Evolutionary conservation across 2,113 vertebrate species (phyloP).

Genomic region (Brachirus orientalis): DNA sequence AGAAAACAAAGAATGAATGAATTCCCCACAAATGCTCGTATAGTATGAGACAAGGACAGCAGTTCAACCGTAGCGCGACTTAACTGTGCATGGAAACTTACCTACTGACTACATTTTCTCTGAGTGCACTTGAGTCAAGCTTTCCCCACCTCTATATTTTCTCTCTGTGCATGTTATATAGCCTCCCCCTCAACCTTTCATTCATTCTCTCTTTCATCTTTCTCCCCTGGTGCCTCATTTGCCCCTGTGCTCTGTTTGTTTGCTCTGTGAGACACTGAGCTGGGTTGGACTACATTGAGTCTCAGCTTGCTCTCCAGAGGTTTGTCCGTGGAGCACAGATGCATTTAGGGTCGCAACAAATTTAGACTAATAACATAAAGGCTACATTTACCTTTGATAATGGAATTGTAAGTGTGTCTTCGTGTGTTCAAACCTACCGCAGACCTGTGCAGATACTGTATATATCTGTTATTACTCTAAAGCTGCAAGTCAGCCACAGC

Average conservation of each 20-base stretch:
- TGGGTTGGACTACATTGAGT: slow-evolving; percentile 53
- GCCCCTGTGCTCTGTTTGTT: slow-evolving; percentile 36
- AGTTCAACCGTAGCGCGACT: no score
- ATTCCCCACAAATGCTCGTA: no score
- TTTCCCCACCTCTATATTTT: no score
- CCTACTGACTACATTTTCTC: no score
- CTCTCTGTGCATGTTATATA: neutral
- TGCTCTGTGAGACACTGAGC: slow-evolving; percentile 77
- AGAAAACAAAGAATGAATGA: no score
- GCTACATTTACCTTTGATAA: slow-evolving; percentile 1
- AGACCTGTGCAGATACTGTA: neutral
- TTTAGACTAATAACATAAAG: slow-evolving; percentile 24
- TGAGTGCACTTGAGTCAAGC: no score
- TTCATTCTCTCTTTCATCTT: neutral
- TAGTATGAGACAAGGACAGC: no score
- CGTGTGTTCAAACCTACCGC: neutral
- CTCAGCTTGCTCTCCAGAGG: slow-evolving; percentile 20
- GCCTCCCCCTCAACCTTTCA: slow-evolving; percentile 3
- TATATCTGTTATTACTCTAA: neutral
- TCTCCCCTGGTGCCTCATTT: slow-evolving; percentile 47
- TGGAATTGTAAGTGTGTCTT: neutral
- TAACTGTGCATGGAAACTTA: no score
- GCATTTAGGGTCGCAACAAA: slow-evolving; percentile 35
- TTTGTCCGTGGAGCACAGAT: slow-evolving; percentile 25
- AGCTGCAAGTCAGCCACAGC: neutral